Conservation (phyloP, 2,797 vertebrate species). For the Danio jaintianensis region DNA sequence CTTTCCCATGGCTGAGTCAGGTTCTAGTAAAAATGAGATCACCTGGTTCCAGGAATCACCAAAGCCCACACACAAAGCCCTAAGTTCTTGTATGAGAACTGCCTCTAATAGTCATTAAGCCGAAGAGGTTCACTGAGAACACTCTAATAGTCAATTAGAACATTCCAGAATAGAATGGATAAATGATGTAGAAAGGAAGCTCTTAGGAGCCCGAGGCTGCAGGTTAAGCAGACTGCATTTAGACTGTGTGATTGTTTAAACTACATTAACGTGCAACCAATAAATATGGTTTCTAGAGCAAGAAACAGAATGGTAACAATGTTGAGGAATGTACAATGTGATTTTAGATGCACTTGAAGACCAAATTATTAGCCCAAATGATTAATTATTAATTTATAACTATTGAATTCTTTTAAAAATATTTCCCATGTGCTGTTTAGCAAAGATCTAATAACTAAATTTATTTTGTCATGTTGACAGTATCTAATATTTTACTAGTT, state of each 20-base stretch:
- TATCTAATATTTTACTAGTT: no score
- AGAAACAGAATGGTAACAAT: background rate
- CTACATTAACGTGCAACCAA: conserved; percentile 17
- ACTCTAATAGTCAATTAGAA: conserved; percentile 41
- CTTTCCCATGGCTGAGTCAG: conserved; percentile 37
- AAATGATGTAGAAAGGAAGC: conserved; percentile 51
- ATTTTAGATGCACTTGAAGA: no score
- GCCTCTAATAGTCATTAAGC: conserved; percentile 41
- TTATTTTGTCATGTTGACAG: no score
- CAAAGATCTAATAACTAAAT: no score
- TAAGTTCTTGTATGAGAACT: conserved; percentile 25
- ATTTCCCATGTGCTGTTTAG: no score
- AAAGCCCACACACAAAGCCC: conserved; percentile 42
- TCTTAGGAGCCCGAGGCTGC: conserved; percentile 27
- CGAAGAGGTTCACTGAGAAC: conserved; percentile 35
- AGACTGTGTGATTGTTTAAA: conserved; percentile 35
- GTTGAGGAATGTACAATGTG: background rate
- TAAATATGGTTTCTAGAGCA: conserved; percentile 13
- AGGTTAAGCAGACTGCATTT: conserved; percentile 32
- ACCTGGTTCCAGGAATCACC: conserved; percentile 52
- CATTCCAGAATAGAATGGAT: conserved; percentile 49
- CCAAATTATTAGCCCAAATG: no score
- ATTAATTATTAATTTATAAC: no score
- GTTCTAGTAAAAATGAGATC: conserved; percentile 41
- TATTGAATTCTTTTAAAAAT: no score